phyloP scores from a whole-genome alignment of 2,797 vertebrate genomes.

The Gymnothorax reevesii region DNA sequence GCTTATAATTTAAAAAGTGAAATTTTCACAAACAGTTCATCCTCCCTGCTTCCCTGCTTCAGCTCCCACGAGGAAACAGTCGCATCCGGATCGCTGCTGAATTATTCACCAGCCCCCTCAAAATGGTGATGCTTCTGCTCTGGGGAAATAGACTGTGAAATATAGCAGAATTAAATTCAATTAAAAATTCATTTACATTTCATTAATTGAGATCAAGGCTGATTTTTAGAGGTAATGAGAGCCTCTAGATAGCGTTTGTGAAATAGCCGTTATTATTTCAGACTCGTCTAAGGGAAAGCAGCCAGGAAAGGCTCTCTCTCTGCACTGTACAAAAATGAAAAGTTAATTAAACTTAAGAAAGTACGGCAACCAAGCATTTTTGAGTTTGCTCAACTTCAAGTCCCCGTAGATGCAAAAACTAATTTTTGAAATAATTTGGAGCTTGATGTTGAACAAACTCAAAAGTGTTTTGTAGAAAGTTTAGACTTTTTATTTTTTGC shows the following conservation, averaged over 20 bases:
- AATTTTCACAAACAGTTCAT: background rate
- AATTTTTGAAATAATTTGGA: too few relatives aligned
- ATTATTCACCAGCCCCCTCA: background rate
- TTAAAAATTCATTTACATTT: background rate
- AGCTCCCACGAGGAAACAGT: background rate
- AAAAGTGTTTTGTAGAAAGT: too few relatives aligned
- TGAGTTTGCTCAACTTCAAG: too few relatives aligned
- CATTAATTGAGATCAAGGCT: background rate
- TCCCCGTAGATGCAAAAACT: too few relatives aligned
- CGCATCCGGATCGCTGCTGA: background rate
- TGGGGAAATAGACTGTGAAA: background rate
- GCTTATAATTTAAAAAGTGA: constrained; percentile 5
- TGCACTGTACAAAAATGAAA: too few relatives aligned
- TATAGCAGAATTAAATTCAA: background rate
- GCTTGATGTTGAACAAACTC: too few relatives aligned
- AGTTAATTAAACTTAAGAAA: too few relatives aligned
- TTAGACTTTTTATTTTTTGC: too few relatives aligned
- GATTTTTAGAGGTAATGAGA: background rate
- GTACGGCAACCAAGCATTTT: too few relatives aligned
- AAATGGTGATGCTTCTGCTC: background rate
- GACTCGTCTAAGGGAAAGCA: background rate
- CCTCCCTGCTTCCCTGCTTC: background rate
- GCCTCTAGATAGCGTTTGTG: background rate
- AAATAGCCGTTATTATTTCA: background rate
- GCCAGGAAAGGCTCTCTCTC: background rate